Conservation (phyloP, 2,888 invertebrate species). For the Andrena hattorfiana region DNA sequence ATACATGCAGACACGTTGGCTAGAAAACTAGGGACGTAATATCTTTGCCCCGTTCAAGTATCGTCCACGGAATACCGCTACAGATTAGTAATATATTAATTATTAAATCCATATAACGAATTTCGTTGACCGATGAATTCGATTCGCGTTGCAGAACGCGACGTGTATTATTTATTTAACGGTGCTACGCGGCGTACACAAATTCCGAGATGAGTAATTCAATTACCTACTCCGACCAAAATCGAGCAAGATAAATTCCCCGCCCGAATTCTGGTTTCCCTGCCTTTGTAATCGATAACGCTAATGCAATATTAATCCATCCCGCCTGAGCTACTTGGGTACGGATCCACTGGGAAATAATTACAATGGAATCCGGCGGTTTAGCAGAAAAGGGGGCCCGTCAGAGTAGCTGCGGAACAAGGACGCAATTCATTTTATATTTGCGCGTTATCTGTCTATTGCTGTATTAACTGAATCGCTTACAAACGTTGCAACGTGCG, state of each 20-base stretch:
- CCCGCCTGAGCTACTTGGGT: background rate
- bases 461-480: conserved; percentile 21
- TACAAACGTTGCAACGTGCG: conserved; percentile 22
- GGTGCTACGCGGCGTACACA: background rate
- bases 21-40: no score
- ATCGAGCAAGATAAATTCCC: conserved; percentile 43
- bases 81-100: no score
- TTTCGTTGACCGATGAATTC: background rate
- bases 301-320: conserved; percentile 53
- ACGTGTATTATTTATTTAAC: conserved; percentile 12
- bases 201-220: conserved; percentile 35
- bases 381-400: conserved; percentile 39
- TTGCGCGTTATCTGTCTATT: conserved; percentile 33
- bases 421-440: conserved; percentile 54
- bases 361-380: conserved; percentile 56
- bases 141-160: no score
- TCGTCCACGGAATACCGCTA: no score
- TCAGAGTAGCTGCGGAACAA: conserved; percentile 5
- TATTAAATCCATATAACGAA: background rate
- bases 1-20: no score
- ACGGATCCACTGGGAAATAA: conserved; percentile 53
- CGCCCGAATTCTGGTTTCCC: conserved; percentile 13
- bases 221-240: conserved; percentile 19
- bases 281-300: conserved; percentile 48
- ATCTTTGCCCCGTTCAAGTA: no score